Evolutionary conservation across 2,888 invertebrate genomes (phyloP).

Genomic region (Margaritifera margaritifera): DNA sequence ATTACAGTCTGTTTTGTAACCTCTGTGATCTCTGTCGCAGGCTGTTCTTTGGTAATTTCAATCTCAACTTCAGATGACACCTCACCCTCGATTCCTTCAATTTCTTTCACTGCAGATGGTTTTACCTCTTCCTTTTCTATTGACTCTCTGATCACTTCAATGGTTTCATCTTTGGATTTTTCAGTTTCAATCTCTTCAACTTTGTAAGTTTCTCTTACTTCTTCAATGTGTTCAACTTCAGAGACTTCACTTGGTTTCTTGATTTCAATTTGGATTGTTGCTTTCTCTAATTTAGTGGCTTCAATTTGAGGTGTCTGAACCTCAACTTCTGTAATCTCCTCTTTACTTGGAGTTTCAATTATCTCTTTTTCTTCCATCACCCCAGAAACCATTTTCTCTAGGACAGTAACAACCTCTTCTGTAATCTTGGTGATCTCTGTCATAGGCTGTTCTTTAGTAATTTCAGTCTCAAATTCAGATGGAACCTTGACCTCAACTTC

Average conservation of each 20-base stretch:
- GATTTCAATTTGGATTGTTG: too few relatives aligned
- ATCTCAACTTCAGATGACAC: conserved; percentile 14
- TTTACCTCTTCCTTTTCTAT: conserved; percentile 29
- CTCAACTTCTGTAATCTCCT: conserved; percentile 1
- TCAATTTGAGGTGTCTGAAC: neutral
- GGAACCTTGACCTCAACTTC: conserved; percentile 5
- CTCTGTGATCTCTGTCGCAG: neutral
- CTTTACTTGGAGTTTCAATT: neutral
- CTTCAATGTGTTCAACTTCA: conserved; percentile 1
- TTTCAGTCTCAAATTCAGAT: conserved; percentile 2
- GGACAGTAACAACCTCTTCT: neutral
- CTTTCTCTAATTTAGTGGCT: neutral
- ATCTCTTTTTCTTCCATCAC: neutral
- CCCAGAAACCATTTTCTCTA: neutral
- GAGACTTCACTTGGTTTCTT: neutral
- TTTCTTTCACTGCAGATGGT: conserved; percentile 24
- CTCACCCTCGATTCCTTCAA: conserved; percentile 5
- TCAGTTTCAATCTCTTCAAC: conserved; percentile 22
- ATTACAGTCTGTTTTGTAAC: neutral
- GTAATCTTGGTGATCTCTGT: neutral
- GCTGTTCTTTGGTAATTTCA: conserved; percentile 16
- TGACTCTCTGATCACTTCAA: conserved; percentile 30
- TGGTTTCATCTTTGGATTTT: conserved; percentile 37
- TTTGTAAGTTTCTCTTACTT: conserved; percentile 14
- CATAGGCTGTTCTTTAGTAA: neutral